Conservation (phyloP, 1,140 invertebrate genomes). For the Ceratina australensis region DNA sequence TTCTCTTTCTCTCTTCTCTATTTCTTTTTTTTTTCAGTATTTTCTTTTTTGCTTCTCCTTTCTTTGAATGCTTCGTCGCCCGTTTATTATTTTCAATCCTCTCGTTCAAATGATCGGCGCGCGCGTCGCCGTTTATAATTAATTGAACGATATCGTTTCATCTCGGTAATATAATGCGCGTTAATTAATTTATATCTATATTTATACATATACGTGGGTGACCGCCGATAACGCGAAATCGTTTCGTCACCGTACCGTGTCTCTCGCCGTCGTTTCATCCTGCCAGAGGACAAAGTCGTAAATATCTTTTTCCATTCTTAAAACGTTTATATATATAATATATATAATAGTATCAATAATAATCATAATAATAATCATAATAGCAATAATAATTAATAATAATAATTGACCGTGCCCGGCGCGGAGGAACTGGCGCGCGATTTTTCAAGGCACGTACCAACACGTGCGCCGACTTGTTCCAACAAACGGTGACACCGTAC, state of each 20-base stretch:
- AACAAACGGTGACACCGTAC: background rate
- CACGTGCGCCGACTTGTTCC: constrained; percentile 16
- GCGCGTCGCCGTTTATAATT: constrained; percentile 46
- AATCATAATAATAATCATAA: constrained; percentile 48
- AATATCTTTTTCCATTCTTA: constrained; percentile 42
- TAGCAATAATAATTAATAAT: constrained; percentile 56
- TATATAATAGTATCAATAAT: constrained; percentile 38
- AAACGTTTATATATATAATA: constrained; percentile 51
- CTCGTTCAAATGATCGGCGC: constrained; percentile 42
- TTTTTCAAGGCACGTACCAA: constrained; percentile 10
- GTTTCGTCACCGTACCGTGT: background rate
- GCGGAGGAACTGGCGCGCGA: constrained; percentile 51
- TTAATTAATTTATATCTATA: constrained; percentile 34
- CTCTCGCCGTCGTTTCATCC: constrained; percentile 63
- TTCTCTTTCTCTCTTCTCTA: constrained; percentile 20
- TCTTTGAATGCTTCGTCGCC: constrained; percentile 1
- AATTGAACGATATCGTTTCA: constrained; percentile 61
- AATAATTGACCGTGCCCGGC: constrained; percentile 49
- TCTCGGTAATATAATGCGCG: constrained; percentile 38
- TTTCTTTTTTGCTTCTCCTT: constrained; percentile 4
- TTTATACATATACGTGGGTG: constrained; percentile 36
- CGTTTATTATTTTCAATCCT: background rate
- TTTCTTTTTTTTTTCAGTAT: constrained; percentile 14
- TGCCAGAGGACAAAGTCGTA: constrained; percentile 70
- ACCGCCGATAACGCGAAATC: constrained; percentile 47